A percentile compares a stretch with the other conserved stretches of the same genome.
These are phyloP conservation scores for Hermaeophaga mercurialis DNA, from an alignment of 2,888 invertebrate genomes.

Conservation along the genomic window DNA sequence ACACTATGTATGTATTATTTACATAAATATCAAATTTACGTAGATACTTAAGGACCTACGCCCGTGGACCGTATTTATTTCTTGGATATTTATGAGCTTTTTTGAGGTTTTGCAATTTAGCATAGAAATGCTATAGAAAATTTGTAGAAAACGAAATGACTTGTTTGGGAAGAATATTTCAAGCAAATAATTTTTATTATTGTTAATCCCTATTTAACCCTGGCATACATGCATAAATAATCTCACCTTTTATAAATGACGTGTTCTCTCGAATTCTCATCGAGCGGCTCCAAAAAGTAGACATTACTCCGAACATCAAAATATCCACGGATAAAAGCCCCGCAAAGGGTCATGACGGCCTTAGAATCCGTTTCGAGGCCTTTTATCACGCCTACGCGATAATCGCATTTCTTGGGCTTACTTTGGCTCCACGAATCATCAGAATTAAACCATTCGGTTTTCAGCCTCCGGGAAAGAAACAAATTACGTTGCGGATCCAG, in stretches of 20 bases:
- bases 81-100: too few relatives aligned
- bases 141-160: too few relatives aligned
- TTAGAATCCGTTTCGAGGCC: constrained; percentile 44
- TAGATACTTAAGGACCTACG: too few relatives aligned
- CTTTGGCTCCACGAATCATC: constrained; percentile 26
- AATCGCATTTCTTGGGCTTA: constrained; percentile 42
- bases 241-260: constrained; percentile 39
- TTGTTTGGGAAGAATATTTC: too few relatives aligned
- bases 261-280: constrained; percentile 40
- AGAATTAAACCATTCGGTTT: constrained; percentile 44
- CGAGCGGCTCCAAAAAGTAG: constrained; percentile 48
- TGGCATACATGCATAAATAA: too few relatives aligned
- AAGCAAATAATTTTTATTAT: too few relatives aligned
- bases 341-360: constrained; percentile 50
- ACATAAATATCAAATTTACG: too few relatives aligned
- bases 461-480: constrained; percentile 43
- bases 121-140: too few relatives aligned
- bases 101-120: too few relatives aligned
- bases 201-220: too few relatives aligned
- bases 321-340: constrained; percentile 45
- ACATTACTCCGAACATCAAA: constrained; percentile 43
- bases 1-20: too few relatives aligned
- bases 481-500: constrained; percentile 46
- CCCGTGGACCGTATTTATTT: too few relatives aligned
- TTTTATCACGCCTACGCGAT: constrained; percentile 46